Evolutionary conservation across 2,888 invertebrate genomes (phyloP), one percentile per base, ranked within the genome.

Genomic region (Watsonalla cultraria): DNA sequence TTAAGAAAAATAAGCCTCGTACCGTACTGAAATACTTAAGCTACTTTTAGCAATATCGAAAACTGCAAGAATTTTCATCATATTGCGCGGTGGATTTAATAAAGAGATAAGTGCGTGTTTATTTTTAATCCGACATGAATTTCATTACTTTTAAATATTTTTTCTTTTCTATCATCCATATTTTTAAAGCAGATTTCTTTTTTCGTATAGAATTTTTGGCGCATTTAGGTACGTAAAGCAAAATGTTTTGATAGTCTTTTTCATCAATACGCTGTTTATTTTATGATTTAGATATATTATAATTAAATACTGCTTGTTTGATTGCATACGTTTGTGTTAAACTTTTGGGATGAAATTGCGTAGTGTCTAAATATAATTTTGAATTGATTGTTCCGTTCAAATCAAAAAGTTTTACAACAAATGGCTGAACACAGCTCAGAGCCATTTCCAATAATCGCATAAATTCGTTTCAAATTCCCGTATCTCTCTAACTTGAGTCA

Each of bases 381-480:
- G 13, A 50, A n/a, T 45, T 33, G 53, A 64, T 60, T 66, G 68
- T 66, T 67, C 69, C 58, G 47, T 54, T 42, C 62, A 60, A 68
- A 67, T 70, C 68, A 68, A 69, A 72, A 76, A 73, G 62, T 75
- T 72, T 60, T 53, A 59, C 65, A 74, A 70, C 68, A 73, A 74
- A 74, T 74, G 60, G 65, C 52, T 61, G 62, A 61, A 59, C 63
- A 65, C 55, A 60, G 58, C 59, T 60, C 64, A 59, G 55, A 65
- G 68, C 68, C 60, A 69, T 72, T 70, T 66, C 68, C 70, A 69
- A 73, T 74, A 74, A 74, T 75, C 64, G 69, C 65, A 61, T 56
- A 60, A 70, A 72, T 74, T 69, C 67, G 67, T 75, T 70, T 61
- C 59, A 66, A 71, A 66, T 67, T 55, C 45, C 49, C 56, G 59